Evolutionary conservation across 2,888 invertebrate species (phyloP).

Genomic region (Oeneis ivallda): DNA sequence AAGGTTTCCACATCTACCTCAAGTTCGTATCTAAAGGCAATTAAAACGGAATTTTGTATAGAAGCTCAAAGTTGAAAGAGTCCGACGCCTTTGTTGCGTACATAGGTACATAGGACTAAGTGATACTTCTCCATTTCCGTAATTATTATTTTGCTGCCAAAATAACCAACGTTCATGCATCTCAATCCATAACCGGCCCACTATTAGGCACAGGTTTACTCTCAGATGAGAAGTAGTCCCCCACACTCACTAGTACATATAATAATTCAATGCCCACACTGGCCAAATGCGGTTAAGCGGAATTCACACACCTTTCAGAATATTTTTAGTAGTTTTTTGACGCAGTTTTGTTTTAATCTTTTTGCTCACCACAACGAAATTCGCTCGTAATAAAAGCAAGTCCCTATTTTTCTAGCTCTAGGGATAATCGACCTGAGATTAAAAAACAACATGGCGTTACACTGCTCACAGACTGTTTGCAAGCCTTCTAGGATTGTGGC

Average conservation of each 20-base stretch:
- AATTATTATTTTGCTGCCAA: background rate
- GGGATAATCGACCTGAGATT: background rate
- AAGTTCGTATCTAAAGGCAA: background rate
- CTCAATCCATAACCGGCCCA: no score
- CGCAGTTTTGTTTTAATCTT: background rate
- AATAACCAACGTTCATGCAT: background rate
- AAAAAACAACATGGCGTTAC: slow-evolving; percentile 9
- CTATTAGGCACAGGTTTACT: no score
- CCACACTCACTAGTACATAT: no score
- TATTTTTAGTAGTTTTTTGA: no score
- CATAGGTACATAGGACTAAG: background rate
- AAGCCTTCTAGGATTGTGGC: background rate
- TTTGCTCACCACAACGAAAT: background rate
- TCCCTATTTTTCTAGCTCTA: background rate
- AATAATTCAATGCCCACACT: no score
- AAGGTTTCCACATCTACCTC: background rate
- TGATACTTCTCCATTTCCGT: background rate
- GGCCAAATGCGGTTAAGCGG: no score
- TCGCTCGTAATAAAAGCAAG: background rate
- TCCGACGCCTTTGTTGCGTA: background rate
- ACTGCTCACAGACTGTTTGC: slow-evolving; percentile 1
- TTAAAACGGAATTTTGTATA: background rate
- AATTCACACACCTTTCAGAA: no score
- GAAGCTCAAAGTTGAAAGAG: background rate
- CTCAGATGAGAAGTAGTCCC: no score